Evolutionary conservation across 2,888 invertebrate species (phyloP), one percentile per base, ranked within the genome.

Genomic region (Globia sparganii): DNA sequence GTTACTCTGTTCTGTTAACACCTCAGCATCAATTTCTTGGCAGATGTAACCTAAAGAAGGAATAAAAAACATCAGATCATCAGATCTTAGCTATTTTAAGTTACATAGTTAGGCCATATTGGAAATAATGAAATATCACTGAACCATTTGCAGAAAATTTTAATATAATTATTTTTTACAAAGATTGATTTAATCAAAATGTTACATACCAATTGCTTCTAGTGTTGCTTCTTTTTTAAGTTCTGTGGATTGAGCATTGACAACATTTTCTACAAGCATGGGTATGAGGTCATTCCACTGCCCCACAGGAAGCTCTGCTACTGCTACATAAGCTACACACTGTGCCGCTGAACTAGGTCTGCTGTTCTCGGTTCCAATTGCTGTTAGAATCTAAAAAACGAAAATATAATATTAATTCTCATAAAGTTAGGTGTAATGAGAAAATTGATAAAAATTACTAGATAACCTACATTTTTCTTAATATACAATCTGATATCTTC

Each of bases 271-370:
- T 77, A 99, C 99, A 86, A 99, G 97, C 25, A 98, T 97, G 67
- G 97, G 97, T 88, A 99, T 99, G 11, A 99, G 97, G 88, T 99
- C 98, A 83, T 97, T 98, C 99, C 99, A 99, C 90, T 99, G 98
- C 76, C 98, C 98, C 70, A 98, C 98, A 0, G 99, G 99, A 80
- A 99, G 97, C 95, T 99, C 99, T 53, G 99, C 98, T 70, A 99
- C 99, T 0, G 99, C 99, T 80, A 99, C 99, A 94, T 99, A 99
- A 1, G 99, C 99, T 66, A 99, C 99, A 97, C 99, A 99, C 95
- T 99, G 99, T 1, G 99, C 99, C 13, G 99, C 99, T 72, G 99
- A 99, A 90, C 99, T 99, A 4, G 99, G 99, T 84, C 99, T 97
- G 85, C 98, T 98, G 82, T 98, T 98, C 97, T 99, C 99, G 81